Base-by-base conservation (phyloP, 2,113 vertebrate genomes). In the Lethenteron reissneri region DNA sequence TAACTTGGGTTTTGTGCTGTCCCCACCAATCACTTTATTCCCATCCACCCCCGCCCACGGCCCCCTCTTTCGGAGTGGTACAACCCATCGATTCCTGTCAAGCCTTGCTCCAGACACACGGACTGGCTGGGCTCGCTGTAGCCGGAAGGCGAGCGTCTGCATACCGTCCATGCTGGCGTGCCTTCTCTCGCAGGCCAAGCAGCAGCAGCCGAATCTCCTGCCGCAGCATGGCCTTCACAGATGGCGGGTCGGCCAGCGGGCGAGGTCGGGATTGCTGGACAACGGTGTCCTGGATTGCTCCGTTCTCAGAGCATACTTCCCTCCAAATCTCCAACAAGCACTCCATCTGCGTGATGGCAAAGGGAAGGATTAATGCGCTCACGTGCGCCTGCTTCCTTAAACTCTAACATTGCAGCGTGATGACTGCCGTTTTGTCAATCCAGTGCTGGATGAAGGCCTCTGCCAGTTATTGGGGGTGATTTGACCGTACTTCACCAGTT, bases 191-290 rank as follows among this genome's bases (percentile, higher is more conserved):
- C 69, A 85, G 75, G 9, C 74, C 76, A 71, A 80, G 78, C 12
- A 92, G 82, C 64, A 92, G 79, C 79, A 88, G 83, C 57, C 81
- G 80, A 71, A 90, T 81, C 76, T 92, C 87, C n/a, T 79, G 80
- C 72, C 83, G 83, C 75, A 90, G 71, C 74, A 90, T 77, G 71
- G 85, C 84, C 79, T 84, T 87, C 58, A 87, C 73, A 3, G 73
- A 79, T 1, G 86, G 84, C 3, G 88, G 82, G 64, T 88, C 87
- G 19, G 84, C 77, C 72, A 92, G 80, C 41, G 80, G 71, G 17
- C 78, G 70, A 57, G 72, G 74, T 1, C 75, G 73, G 58, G 19
- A 19, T 62, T 71, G 72, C 58, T 72, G 76, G 56, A 73, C 70
- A 1, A 60, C 14, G 21, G 58, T 70, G 64, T 41, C 41, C 71